Percentiles rank a stretch among this genome's conserved stretches.
Conservation (phyloP, 2,113 vertebrate genomes). For the Lethenteron reissneri region DNA sequence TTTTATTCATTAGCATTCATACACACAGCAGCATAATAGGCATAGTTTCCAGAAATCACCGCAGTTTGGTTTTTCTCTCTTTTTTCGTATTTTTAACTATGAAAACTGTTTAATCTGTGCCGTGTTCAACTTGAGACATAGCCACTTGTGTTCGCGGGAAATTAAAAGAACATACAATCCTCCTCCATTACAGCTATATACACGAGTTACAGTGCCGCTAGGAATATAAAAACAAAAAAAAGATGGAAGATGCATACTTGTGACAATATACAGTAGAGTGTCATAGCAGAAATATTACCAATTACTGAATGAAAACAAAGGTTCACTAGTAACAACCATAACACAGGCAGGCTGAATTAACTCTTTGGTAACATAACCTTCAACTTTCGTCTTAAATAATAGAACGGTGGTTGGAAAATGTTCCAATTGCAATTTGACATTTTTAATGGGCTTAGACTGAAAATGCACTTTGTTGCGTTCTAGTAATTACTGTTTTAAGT, state of each 20-base stretch:
- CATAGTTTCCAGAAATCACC: slow-evolving; percentile 6
- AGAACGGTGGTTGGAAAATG: too few species aligned
- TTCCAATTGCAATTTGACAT: too few species aligned
- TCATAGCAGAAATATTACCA: too few species aligned
- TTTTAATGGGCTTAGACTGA: too few species aligned
- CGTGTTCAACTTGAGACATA: background rate
- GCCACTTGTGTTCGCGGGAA: slow-evolving; percentile 5
- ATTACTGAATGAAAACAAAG: too few species aligned
- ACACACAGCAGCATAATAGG: slow-evolving; percentile 6
- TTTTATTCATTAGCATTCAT: slow-evolving; percentile 7
- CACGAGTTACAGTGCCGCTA: slow-evolving; percentile 3
- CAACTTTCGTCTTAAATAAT: too few species aligned
- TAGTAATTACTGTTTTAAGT: too few species aligned
- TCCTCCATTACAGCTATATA: slow-evolving; percentile 5
- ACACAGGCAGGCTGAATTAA: too few species aligned
- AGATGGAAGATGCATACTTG: background rate
- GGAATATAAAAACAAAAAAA: slow-evolving; percentile 3
- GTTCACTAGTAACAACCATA: too few species aligned
- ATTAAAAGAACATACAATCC: slow-evolving; percentile 1
- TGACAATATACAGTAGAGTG: too few species aligned
- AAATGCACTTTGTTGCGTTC: too few species aligned
- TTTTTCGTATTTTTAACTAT: slow-evolving; percentile 3
- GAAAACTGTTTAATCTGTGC: slow-evolving; percentile 6
- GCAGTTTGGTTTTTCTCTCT: background rate
- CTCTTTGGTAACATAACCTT: too few species aligned